Percentiles rank a stretch among this genome's conserved stretches.
These are phyloP conservation scores for Drepanosiphum platanoidis DNA, from an alignment of 2,888 invertebrate species.

Conservation along the genomic window DNA sequence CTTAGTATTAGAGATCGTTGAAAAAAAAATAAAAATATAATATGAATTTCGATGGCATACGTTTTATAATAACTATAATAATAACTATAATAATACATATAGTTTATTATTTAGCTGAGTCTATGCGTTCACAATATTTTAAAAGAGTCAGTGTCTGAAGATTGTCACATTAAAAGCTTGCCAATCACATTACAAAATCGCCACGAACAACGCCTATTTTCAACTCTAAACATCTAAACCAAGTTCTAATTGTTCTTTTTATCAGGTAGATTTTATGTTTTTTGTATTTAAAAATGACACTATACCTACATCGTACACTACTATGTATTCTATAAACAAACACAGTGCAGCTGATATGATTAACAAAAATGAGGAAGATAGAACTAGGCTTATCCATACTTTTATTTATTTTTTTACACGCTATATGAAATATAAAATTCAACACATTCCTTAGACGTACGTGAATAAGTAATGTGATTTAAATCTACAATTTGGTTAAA, in stretches of 20 bases:
- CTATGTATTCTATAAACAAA: too few relatives aligned
- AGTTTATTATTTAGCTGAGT: not conserved
- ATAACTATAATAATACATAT: not conserved
- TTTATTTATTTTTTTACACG: too few relatives aligned
- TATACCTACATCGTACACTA: too few relatives aligned
- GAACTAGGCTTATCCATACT: too few relatives aligned
- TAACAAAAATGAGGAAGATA: too few relatives aligned
- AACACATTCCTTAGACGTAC: too few relatives aligned
- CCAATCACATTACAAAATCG: constrained; percentile 8
- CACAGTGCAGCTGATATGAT: too few relatives aligned
- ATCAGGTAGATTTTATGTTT: too few relatives aligned
- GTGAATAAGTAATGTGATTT: too few relatives aligned
- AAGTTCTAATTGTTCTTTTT: not conserved
- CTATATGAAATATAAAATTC: too few relatives aligned
- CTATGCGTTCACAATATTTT: not conserved
- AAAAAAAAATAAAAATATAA: not conserved
- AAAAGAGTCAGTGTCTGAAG: not conserved
- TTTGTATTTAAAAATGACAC: too few relatives aligned
- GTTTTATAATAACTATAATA: not conserved
- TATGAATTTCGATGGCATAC: not conserved
- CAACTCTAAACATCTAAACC: not conserved
- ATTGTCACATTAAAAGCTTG: not conserved
- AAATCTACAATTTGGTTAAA: too few relatives aligned
- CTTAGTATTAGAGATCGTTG: not conserved
- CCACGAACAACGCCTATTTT: not conserved